A percentile compares a stretch with the other conserved stretches of the same genome.
Conservation (phyloP, 2,113 vertebrate species). For the Dissostichus mawsoni region DNA sequence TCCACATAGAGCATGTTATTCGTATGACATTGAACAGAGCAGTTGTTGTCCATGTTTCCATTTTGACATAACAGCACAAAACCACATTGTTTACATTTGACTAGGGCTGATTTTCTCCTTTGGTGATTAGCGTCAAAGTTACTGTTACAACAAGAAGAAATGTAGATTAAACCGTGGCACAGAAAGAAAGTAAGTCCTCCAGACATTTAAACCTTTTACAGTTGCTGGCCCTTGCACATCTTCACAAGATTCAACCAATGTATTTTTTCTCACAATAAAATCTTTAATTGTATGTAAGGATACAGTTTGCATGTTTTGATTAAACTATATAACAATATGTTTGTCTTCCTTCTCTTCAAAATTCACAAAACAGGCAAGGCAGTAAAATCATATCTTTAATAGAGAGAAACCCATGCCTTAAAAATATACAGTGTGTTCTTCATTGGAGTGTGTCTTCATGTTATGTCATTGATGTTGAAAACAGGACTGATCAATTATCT, state of each 20-base stretch:
- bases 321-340: slow-evolving; percentile 36
- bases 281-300: slow-evolving; percentile 44
- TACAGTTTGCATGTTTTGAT: slow-evolving; percentile 42
- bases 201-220: background rate
- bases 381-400: slow-evolving; percentile 76
- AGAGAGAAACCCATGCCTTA: slow-evolving; percentile 77
- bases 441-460: slow-evolving; percentile 77
- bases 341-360: slow-evolving; percentile 41
- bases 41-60: background rate
- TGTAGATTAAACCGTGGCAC: background rate
- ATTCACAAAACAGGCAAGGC: slow-evolving; percentile 44
- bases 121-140: background rate
- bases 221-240: slow-evolving; percentile 7
- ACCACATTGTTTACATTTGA: background rate
- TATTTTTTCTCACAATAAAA: slow-evolving; percentile 22
- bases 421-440: slow-evolving; percentile 78
- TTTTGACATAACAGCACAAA: slow-evolving; percentile 2
- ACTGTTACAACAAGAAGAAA: background rate
- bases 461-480: slow-evolving; percentile 57
- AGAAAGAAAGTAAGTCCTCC: background rate
- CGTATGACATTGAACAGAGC: background rate
- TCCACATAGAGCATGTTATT: background rate
- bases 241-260: slow-evolving; percentile 23
- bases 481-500: slow-evolving; percentile 53
- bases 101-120: background rate